Conservation (phyloP, 2,888 invertebrate species). For the Ornithoptera alexandrae region DNA sequence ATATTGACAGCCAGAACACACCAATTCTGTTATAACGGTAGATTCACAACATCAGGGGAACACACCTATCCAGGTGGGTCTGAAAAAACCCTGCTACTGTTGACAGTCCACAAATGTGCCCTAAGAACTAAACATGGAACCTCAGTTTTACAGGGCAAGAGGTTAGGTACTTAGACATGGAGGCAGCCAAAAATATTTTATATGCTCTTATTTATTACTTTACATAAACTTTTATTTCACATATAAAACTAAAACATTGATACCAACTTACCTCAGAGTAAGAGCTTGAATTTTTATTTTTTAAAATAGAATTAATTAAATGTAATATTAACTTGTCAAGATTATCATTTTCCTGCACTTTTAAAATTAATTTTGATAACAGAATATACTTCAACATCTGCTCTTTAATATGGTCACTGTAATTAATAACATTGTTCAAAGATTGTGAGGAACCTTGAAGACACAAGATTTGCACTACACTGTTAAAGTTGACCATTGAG, state of each 20-base stretch:
- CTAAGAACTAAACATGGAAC: too few species aligned
- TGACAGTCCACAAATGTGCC: too few species aligned
- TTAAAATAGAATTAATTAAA: slow-evolving; percentile 45
- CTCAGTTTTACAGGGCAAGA: too few species aligned
- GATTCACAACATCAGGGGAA: too few species aligned
- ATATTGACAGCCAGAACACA: too few species aligned
- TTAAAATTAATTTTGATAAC: slow-evolving; percentile 44
- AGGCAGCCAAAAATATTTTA: too few species aligned
- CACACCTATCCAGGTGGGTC: too few species aligned
- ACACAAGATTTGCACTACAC: slow-evolving; percentile 51
- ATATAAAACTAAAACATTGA: background rate
- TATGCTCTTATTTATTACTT: background rate
- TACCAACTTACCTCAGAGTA: slow-evolving; percentile 42
- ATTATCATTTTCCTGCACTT: slow-evolving; percentile 42
- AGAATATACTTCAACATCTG: slow-evolving; percentile 53
- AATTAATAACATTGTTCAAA: slow-evolving; percentile 41
- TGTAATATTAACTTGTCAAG: slow-evolving; percentile 46
- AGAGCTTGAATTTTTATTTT: slow-evolving; percentile 41
- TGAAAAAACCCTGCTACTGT: too few species aligned
- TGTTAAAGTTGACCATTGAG: slow-evolving; percentile 35
- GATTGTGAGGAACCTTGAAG: slow-evolving; percentile 46
- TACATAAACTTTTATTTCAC: background rate
- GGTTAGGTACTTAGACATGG: too few species aligned
- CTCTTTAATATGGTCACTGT: slow-evolving; percentile 41
- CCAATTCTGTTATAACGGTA: too few species aligned